Conservation (phyloP, 2,113 vertebrate genomes). For the Taurulus bubalis region DNA sequence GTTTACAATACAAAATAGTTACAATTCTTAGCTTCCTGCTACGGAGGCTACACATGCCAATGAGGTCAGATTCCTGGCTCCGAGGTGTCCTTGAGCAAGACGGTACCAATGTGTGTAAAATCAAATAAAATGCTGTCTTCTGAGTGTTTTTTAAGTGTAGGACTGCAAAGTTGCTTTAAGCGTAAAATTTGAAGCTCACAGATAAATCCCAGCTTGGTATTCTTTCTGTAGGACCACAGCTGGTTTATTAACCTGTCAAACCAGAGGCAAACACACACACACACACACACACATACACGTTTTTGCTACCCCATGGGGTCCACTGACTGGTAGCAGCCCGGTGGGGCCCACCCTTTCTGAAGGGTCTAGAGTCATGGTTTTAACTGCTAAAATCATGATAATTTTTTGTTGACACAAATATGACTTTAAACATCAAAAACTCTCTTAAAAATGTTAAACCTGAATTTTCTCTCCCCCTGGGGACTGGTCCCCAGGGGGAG, state of each 20-base stretch:
- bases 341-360: no score
- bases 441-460: no score
- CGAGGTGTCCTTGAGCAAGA: background rate
- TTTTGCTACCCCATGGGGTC: no score
- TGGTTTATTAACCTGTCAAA: constrained; percentile 73
- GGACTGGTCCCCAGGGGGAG: no score
- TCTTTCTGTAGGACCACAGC: constrained; percentile 51
- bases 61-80: background rate
- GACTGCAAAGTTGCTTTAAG: constrained; percentile 40
- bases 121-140: background rate
- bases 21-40: no score
- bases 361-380: no score
- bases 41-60: background rate
- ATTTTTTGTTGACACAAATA: no score
- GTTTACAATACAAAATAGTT: background rate
- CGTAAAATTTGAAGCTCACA: constrained; percentile 29
- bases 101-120: background rate
- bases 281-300: constrained; percentile 16
- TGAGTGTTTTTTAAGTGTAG: constrained; percentile 15
- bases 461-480: no score
- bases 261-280: constrained; percentile 31
- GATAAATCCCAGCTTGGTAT: constrained; percentile 41
- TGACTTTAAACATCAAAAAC: no score
- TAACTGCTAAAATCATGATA: no score
- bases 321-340: no score